Evolutionary conservation across 2,888 invertebrate species (phyloP).

Genomic region (Anarsia innoxiella): DNA sequence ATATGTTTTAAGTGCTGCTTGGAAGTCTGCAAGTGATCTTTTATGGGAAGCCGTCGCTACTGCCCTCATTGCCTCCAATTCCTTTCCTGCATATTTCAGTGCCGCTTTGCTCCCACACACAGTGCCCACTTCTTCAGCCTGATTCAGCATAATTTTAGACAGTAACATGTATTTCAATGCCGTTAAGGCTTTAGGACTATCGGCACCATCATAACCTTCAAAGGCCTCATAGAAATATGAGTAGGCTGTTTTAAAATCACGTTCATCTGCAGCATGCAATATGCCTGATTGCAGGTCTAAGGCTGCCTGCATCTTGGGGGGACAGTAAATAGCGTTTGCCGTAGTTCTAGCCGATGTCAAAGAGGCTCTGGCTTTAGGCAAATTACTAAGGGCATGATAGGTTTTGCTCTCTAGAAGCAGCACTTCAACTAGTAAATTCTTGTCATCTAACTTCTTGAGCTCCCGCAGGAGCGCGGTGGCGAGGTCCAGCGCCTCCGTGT

Average conservation of each 20-base stretch:
- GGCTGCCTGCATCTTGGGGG: conserved; percentile 98
- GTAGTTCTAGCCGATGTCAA: conserved; percentile 99
- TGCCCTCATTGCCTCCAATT: conserved; percentile 98
- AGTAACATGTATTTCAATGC: conserved; percentile 99
- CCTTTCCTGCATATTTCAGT: conserved; percentile 95
- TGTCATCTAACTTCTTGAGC: conserved; percentile 99
- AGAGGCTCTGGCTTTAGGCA: conserved; percentile 97
- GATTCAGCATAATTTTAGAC: conserved; percentile 98
- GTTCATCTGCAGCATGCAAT: conserved; percentile 99
- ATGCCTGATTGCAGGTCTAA: conserved; percentile 98
- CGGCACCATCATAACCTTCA: conserved; percentile 98
- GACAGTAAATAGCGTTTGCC: conserved; percentile 99
- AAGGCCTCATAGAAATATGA: conserved; percentile 99
- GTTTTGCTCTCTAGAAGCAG: conserved; percentile 98
- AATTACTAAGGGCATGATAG: conserved; percentile 96
- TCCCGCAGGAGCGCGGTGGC: conserved; percentile 93
- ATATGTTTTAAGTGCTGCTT: conserved; percentile 89
- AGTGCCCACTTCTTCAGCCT: conserved; percentile 95
- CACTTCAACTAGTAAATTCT: conserved; percentile 98
- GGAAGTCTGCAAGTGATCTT: conserved; percentile 97
- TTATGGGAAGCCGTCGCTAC: conserved; percentile 98
- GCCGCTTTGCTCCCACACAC: conserved; percentile 98
- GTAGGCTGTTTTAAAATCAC: conserved; percentile 99
- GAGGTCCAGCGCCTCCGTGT: conserved; percentile 87
- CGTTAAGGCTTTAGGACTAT: conserved; percentile 91